phyloP scores from a whole-genome alignment of 2,888 invertebrate genomes.

The Pasiphila rectangulata region DNA sequence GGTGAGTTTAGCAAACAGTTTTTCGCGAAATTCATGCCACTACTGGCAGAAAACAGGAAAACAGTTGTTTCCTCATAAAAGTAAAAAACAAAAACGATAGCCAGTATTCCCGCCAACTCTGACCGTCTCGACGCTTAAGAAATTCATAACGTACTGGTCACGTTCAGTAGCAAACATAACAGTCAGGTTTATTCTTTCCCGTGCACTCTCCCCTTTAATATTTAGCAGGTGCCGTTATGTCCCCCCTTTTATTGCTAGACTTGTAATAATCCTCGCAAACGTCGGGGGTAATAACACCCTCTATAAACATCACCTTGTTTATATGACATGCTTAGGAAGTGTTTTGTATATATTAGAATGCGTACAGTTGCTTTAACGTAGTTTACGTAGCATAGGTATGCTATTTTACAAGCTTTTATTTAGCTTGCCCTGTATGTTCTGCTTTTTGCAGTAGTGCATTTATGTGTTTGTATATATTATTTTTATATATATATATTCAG shows the following conservation, averaged over 20 bases:
- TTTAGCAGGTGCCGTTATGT: constrained; percentile 72
- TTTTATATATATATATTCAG: too few species aligned
- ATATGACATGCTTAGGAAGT: constrained; percentile 41
- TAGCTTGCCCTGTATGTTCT: too few species aligned
- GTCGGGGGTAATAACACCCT: constrained; percentile 54
- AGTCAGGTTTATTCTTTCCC: constrained; percentile 56
- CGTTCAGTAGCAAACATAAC: constrained; percentile 56
- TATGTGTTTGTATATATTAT: too few species aligned
- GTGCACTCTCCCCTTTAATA: constrained; percentile 63
- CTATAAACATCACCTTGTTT: constrained; percentile 54
- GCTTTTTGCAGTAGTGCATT: too few species aligned
- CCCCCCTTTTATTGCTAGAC: constrained; percentile 65
- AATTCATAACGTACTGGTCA: constrained; percentile 52
- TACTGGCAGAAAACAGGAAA: too few species aligned
- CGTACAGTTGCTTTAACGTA: not conserved
- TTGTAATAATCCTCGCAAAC: constrained; percentile 65
- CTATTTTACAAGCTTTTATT: too few species aligned
- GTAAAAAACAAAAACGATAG: too few species aligned
- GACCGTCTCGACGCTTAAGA: constrained; percentile 16
- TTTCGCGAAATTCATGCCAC: too few species aligned
- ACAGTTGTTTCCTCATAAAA: too few species aligned
- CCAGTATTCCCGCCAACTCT: not conserved
- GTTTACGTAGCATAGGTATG: too few species aligned
- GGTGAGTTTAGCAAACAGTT: too few species aligned
- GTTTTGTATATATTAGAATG: constrained; percentile 25